A percentile compares a stretch with the other conserved stretches of the same genome.
Conservation (phyloP, 1,140 invertebrate genomes). For the Apis laboriosa region DNA sequence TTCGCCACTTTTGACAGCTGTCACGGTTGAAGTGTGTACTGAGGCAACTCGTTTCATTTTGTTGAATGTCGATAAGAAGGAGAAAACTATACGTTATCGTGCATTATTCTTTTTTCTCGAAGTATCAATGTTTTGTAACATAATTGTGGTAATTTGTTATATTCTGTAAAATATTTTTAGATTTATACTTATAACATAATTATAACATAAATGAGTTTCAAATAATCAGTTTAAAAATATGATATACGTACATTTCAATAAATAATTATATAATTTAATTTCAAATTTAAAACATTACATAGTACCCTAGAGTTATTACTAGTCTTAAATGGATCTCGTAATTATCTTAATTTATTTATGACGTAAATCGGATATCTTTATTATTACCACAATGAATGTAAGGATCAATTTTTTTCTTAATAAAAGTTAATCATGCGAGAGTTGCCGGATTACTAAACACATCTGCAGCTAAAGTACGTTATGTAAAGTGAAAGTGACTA, state of each 20-base stretch:
- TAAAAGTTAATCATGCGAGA: conserved; percentile 5
- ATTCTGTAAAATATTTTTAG: not conserved
- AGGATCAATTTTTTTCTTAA: conserved; percentile 16
- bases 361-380: conserved; percentile 5
- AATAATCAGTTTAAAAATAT: too few species aligned
- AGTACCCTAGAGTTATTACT: too few species aligned
- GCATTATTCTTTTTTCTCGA: not conserved
- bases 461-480: conserved; percentile 31
- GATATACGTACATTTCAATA: not conserved
- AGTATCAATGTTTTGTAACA: not conserved
- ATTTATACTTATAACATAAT: not conserved
- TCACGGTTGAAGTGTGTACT: conserved; percentile 27
- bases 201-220: not conserved
- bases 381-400: not conserved
- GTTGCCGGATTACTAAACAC: conserved; percentile 14
- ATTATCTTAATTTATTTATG: not conserved
- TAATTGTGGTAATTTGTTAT: not conserved
- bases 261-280: not conserved
- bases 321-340: too few species aligned
- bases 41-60: not conserved
- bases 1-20: conserved; percentile 56
- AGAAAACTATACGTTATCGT: conserved; percentile 4
- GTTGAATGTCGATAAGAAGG: not conserved
- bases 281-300: not conserved
- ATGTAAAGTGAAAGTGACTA: conserved; percentile 62